Evolutionary conservation across 2,113 vertebrate genomes (phyloP).

Genomic region (Prionailurus bengalensis): DNA sequence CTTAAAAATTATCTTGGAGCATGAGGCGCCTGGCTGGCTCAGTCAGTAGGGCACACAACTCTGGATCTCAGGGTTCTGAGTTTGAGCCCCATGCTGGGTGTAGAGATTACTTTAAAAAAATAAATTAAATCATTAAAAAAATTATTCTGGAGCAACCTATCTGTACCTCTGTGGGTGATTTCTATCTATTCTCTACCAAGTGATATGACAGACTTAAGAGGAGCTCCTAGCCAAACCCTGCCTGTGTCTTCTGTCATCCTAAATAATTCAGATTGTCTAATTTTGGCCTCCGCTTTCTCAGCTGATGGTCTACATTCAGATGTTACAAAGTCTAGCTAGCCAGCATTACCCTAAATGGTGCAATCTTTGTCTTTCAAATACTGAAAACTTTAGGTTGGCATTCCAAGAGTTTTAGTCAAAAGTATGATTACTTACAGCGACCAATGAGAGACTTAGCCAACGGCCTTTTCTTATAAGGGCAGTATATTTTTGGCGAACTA

Average conservation of each 20-base stretch:
- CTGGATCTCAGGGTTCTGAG: background rate
- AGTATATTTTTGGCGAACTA: background rate
- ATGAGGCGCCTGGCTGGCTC: background rate
- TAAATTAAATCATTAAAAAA: background rate
- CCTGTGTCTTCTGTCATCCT: background rate
- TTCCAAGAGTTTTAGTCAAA: conserved; percentile 52
- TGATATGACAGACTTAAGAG: background rate
- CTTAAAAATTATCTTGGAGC: background rate
- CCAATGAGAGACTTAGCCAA: background rate
- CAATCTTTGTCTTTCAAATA: conserved; percentile 37
- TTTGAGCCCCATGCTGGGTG: background rate
- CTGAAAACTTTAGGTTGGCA: background rate
- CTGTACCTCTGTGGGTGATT: background rate
- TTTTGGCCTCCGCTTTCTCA: background rate
- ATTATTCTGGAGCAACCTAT: background rate
- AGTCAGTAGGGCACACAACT: background rate
- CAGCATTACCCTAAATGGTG: conserved; percentile 30
- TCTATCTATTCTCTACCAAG: background rate
- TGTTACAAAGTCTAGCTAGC: background rate
- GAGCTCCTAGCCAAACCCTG: background rate
- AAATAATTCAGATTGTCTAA: background rate
- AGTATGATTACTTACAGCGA: background rate
- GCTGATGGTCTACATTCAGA: background rate
- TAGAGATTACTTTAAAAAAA: background rate
- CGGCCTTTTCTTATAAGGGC: conserved; percentile 19